Evolutionary conservation across 2,113 vertebrate genomes (phyloP), one percentile per base, ranked within the genome.

Genomic region (Mesitornis unicolor): DNA sequence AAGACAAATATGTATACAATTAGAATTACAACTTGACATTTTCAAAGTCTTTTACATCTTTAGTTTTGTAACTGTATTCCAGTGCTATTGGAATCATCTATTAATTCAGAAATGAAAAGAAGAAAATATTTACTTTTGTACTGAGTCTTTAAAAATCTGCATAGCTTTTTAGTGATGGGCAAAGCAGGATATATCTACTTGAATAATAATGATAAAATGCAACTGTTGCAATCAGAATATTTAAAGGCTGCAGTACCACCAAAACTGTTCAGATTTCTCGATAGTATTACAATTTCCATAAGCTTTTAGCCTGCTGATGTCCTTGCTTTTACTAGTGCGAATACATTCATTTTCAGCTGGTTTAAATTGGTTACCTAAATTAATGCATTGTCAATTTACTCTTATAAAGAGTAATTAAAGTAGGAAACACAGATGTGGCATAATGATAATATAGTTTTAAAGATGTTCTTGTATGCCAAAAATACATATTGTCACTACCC

Each of bases 281-380:
- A 80, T 80, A 92, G 67, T 70, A 93, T 89, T 97, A 95, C 48
- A 91, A 24, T 97, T 94, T 97, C 89, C 64, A 92, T 81, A 95
- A 94, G 80, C 80, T 97, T 98, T 97, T 94, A 96, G 57, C 65
- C 68, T 95, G 65, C 47, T 94, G n/a, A 93, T 98, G 80, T 93
- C 68, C 89, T 93, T 97, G 33, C 29, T 96, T 97, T 98, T 92
- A 94, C 70, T 95, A 91, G 81, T 96, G 94, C 87, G 75, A 93
- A 92, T 88, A 71, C 78, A 92, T 95, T 97, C 88, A 95, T 97
- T 97, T 96, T 75, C 81, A 95, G 51, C 51, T 95, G 48, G 45
- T 97, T 97, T 96, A 97, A 97, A 97, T 87, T 93, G 84, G 95
- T 94, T 88, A 24, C 91, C 98, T 97, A 98, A 98, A 98, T 97